These are phyloP conservation scores for Meiosimyza platycephala DNA, from an alignment of 2,888 invertebrate species.

Conservation along the genomic window DNA sequence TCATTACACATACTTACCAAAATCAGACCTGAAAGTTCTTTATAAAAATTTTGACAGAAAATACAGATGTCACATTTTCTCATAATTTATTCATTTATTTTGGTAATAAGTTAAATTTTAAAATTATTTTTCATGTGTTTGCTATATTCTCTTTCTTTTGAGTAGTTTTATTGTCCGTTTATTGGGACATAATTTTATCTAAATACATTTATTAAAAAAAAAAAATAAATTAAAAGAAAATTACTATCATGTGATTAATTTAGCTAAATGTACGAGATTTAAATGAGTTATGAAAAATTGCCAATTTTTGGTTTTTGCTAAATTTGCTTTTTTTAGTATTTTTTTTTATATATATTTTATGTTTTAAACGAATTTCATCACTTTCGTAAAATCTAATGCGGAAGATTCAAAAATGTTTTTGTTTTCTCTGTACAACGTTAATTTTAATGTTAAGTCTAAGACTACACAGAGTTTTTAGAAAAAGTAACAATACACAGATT, in stretches of 20 bases:
- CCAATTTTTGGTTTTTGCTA: not conserved
- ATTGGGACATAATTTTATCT: slow-evolving; percentile 4
- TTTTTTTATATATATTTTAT: not conserved
- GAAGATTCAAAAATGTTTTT: slow-evolving; percentile 11
- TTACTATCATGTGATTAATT: not conserved
- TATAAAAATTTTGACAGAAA: no score
- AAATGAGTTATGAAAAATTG: slow-evolving; percentile 6
- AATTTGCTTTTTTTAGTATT: not conserved
- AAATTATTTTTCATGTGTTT: not conserved
- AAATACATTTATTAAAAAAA: slow-evolving; percentile 6
- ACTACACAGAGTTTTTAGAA: slow-evolving; percentile 11
- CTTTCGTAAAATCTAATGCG: slow-evolving; percentile 9
- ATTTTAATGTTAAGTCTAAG: slow-evolving; percentile 11
- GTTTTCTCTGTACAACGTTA: slow-evolving; percentile 5
- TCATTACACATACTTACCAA: no score
- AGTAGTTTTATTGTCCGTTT: slow-evolving; percentile 10
- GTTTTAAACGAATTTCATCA: not conserved
- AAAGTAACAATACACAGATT: slow-evolving; percentile 10
- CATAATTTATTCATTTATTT: slow-evolving; percentile 16
- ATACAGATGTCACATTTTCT: no score
- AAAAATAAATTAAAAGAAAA: no score
- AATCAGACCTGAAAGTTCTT: no score
- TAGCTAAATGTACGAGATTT: slow-evolving; percentile 2
- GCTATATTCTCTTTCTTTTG: not conserved
- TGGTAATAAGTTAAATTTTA: slow-evolving; percentile 15